Evolutionary conservation across 2,797 vertebrate genomes (phyloP).

Genomic region (Loris lydekkerianus): DNA sequence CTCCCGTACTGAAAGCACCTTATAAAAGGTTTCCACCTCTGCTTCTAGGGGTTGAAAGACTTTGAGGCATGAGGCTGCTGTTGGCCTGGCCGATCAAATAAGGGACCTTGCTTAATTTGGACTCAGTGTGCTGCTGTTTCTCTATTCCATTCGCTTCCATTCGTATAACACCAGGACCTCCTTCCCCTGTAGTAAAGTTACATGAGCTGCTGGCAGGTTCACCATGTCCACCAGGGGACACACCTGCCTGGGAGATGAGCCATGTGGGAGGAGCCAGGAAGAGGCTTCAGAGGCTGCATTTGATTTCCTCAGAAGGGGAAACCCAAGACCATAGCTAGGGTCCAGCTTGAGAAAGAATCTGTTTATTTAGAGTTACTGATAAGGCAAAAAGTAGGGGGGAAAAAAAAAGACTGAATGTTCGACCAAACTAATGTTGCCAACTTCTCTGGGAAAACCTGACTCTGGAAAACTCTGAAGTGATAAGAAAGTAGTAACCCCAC

Average conservation of each 20-base stretch:
- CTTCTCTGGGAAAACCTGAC: neutral
- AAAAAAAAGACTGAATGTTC: neutral
- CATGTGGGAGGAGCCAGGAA: accelerated
- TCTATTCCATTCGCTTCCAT: too few species aligned
- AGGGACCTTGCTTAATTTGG: too few species aligned
- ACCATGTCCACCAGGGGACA: too few species aligned
- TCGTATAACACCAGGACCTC: too few species aligned
- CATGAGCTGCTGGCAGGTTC: neutral
- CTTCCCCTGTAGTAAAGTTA: neutral
- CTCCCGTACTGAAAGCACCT: too few species aligned
- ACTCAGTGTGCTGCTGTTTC: too few species aligned
- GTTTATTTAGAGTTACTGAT: slow-evolving; percentile 19
- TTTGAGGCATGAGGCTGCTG: too few species aligned
- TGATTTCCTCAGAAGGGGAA: neutral
- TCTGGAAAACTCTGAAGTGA: neutral
- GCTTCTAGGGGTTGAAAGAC: too few species aligned
- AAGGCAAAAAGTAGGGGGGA: neutral
- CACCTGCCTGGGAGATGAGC: neutral
- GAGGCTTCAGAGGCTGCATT: accelerated
- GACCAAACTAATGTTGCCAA: neutral
- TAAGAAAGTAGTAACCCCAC: neutral
- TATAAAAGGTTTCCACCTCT: too few species aligned
- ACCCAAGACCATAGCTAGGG: neutral
- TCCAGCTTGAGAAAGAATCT: neutral
- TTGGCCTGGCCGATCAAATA: too few species aligned